Evolutionary conservation across 2,113 vertebrate genomes (phyloP).

Genomic region (Romanogobio albipinnatus): DNA sequence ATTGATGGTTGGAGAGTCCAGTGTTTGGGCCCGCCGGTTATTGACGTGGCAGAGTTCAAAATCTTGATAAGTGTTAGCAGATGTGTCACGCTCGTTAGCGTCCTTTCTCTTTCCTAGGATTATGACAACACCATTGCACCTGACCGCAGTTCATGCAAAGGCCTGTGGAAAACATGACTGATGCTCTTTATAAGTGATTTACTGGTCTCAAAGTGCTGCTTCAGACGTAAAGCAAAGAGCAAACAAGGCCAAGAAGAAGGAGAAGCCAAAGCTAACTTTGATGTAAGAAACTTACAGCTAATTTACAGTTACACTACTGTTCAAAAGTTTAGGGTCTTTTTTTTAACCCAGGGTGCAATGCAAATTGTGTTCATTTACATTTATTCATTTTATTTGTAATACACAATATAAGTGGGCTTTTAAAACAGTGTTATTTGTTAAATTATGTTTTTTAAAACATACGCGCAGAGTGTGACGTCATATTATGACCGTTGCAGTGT

Average conservation of each 20-base stretch:
- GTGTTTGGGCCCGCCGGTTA: conserved; percentile 30
- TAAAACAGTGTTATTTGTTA: too few relatives aligned
- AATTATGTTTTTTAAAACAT: too few relatives aligned
- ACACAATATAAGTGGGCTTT: too few relatives aligned
- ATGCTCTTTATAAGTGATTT: conserved; percentile 40
- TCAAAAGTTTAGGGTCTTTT: not conserved
- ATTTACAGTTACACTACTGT: not conserved
- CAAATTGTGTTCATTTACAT: too few relatives aligned
- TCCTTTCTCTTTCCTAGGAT: conserved; percentile 32
- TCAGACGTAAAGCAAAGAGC: not conserved
- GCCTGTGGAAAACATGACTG: conserved; percentile 51
- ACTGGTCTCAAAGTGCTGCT: conserved; percentile 11
- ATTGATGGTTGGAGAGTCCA: not conserved
- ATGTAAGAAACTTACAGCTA: not conserved
- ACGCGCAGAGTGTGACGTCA: too few relatives aligned
- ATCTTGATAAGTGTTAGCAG: conserved; percentile 53
- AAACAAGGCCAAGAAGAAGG: not conserved
- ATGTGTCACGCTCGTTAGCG: conserved; percentile 40
- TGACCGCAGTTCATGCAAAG: conserved; percentile 45
- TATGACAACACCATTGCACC: conserved; percentile 40
- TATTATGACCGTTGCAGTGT: too few relatives aligned
- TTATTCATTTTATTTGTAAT: too few relatives aligned
- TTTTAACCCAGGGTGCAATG: not conserved
- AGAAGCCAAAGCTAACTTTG: conserved; percentile 5
- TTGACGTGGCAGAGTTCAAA: conserved; percentile 54